Conservation (phyloP, 1,140 invertebrate species). For the Ceratosolen fusciceps region DNA sequence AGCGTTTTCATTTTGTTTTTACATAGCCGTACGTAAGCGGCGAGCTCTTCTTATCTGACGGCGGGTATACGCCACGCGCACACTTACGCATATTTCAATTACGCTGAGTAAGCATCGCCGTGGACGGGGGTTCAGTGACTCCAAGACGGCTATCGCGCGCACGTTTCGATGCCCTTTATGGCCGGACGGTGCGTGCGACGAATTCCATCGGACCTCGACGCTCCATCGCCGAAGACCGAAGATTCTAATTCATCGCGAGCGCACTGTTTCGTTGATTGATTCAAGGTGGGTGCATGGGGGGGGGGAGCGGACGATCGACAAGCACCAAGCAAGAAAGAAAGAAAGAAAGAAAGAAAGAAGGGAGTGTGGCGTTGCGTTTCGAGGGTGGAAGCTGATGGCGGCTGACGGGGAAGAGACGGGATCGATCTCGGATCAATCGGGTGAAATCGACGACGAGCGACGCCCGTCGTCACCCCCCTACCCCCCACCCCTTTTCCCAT, state of each 20-base stretch:
- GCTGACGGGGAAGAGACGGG: too few species aligned
- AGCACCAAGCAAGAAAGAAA: background rate
- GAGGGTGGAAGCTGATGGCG: background rate
- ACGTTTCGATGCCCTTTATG: background rate
- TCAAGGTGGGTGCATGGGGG: background rate
- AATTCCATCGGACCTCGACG: background rate
- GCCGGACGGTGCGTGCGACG: background rate
- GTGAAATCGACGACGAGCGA: background rate
- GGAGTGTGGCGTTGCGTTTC: constrained; percentile 36
- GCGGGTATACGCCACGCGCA: constrained; percentile 10
- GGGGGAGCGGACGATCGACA: background rate
- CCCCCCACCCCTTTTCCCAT: background rate
- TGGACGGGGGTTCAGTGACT: constrained; percentile 32
- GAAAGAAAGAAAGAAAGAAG: constrained; percentile 13
- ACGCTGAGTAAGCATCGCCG: constrained; percentile 33
- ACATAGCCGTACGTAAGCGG: background rate
- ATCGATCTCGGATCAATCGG: too few species aligned
- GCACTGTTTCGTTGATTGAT: constrained; percentile 31
- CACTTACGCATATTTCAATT: constrained; percentile 28
- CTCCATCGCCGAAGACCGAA: background rate
- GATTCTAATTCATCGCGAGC: constrained; percentile 39
- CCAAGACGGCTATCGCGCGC: background rate
- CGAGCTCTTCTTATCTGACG: background rate
- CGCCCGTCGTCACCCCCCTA: background rate
- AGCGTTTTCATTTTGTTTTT: background rate